phyloP scores from a whole-genome alignment of 1,140 invertebrate genomes.

The Dolichoris vasculosae region DNA sequence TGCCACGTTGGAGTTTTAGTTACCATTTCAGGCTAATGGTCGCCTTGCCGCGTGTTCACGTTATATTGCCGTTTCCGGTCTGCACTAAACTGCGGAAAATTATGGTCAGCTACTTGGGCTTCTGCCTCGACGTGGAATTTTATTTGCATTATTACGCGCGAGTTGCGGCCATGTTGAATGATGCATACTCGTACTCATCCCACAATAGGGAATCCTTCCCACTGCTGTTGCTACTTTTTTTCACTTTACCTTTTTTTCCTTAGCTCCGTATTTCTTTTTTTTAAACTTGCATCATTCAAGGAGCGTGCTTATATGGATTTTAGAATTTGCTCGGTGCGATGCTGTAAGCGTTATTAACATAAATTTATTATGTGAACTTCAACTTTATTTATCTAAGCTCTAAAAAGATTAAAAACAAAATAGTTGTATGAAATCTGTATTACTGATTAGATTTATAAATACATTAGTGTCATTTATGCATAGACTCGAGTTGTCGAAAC shows the following conservation, averaged over 20 bases:
- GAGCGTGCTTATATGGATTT: neutral
- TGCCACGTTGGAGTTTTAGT: neutral
- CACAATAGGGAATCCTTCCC: neutral
- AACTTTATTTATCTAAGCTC: no score
- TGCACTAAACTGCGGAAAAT: constrained; percentile 54
- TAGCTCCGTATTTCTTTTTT: neutral
- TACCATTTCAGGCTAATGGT: constrained; percentile 20
- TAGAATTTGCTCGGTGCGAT: neutral
- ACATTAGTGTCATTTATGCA: no score
- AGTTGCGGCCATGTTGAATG: neutral
- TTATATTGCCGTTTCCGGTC: constrained; percentile 56
- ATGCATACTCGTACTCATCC: neutral
- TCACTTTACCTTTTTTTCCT: neutral
- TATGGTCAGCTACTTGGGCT: constrained; percentile 46
- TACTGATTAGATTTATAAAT: no score
- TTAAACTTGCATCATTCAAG: neutral
- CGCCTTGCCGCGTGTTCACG: neutral
- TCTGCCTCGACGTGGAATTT: constrained; percentile 23
- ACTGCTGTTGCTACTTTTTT: neutral
- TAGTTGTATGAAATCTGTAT: no score
- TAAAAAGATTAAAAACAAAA: no score
- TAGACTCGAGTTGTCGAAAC: no score
- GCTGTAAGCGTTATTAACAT: neutral
- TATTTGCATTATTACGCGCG: constrained; percentile 53
- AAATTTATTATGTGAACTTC: no score